Conservation (phyloP, 1,140 invertebrate species). For the Drosophila kikkawai region DNA sequence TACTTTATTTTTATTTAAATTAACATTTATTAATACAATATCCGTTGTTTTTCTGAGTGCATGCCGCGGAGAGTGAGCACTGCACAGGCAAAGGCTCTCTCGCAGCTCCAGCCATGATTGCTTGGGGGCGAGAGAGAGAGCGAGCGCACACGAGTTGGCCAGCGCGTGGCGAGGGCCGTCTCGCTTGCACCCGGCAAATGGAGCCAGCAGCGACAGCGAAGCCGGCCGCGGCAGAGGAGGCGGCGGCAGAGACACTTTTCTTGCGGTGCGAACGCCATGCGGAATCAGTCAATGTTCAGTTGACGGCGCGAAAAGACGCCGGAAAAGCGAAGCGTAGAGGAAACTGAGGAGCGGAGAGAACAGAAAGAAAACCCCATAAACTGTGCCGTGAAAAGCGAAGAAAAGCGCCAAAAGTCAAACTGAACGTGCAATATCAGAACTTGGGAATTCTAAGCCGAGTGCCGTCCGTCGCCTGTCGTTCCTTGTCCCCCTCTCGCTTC, state of each 20-base stretch:
- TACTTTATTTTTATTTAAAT: not conserved
- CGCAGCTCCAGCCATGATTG: conserved; percentile 26
- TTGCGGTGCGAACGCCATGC: conserved; percentile 75
- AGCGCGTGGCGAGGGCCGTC: conserved; percentile 10
- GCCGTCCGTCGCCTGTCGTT: not conserved
- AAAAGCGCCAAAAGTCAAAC: not conserved
- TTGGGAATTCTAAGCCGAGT: conserved; percentile 1
- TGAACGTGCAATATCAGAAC: not conserved
- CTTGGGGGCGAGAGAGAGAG: conserved; percentile 18
- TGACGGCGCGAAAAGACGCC: conserved; percentile 74
- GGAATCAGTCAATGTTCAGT: conserved; percentile 82
- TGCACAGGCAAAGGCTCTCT: not conserved
- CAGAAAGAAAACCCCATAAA: not conserved
- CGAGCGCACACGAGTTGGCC: conserved; percentile 11
- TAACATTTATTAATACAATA: not conserved
- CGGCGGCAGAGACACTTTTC: conserved; percentile 67
- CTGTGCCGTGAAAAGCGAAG: not conserved
- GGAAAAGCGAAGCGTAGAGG: conserved; percentile 6
- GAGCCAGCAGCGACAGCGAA: conserved; percentile 35
- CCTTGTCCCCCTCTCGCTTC: not conserved
- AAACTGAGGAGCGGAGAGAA: not conserved
- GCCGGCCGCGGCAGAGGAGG: conserved; percentile 18
- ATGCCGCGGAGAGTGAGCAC: not conserved
- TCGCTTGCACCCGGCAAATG: conserved; percentile 22
- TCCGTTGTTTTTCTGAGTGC: not conserved